A percentile compares a stretch with the other conserved stretches of the same genome.
Evolutionary conservation across 2,113 vertebrate species (phyloP).

Genomic region (Lichenostomus cassidix): DNA sequence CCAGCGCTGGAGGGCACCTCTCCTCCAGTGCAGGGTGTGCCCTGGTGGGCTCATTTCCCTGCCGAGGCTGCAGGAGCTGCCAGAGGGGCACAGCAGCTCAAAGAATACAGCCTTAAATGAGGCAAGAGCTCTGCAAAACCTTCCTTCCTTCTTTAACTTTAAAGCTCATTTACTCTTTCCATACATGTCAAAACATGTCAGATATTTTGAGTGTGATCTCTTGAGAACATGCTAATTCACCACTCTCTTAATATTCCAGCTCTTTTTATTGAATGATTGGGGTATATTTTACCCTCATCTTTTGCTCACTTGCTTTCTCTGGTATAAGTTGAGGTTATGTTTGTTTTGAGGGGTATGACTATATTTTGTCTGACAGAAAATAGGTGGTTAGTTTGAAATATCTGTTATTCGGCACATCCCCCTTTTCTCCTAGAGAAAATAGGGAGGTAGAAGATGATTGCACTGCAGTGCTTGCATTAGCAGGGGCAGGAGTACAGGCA

Average conservation of each 20-base stretch:
- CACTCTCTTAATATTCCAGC: slow-evolving; percentile 49
- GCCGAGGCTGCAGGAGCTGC: neutral
- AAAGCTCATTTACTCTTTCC: slow-evolving; percentile 41
- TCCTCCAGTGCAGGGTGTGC: rapidly evolving
- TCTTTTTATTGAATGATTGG: slow-evolving; percentile 56
- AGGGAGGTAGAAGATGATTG: neutral
- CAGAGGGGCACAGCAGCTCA: neutral
- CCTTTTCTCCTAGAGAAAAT: slow-evolving; percentile 2
- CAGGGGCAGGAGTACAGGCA: neutral
- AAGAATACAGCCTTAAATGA: neutral
- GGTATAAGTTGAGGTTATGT: slow-evolving; percentile 2
- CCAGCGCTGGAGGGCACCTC: neutral
- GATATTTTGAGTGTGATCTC: slow-evolving; percentile 25
- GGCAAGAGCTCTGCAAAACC: neutral
- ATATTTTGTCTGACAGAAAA: slow-evolving; percentile 36
- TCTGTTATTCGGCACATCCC: slow-evolving; percentile 11
- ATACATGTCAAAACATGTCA: slow-evolving; percentile 56
- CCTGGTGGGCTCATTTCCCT: neutral
- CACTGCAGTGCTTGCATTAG: neutral
- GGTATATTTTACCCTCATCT: slow-evolving; percentile 7
- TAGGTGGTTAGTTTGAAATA: slow-evolving; percentile 47
- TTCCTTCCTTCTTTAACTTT: slow-evolving; percentile 37
- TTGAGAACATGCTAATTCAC: slow-evolving; percentile 48
- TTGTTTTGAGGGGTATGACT: slow-evolving; percentile 48
- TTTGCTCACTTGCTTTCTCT: neutral